phyloP scores from a whole-genome alignment of 2,797 vertebrate genomes.

The Falco biarmicus region DNA sequence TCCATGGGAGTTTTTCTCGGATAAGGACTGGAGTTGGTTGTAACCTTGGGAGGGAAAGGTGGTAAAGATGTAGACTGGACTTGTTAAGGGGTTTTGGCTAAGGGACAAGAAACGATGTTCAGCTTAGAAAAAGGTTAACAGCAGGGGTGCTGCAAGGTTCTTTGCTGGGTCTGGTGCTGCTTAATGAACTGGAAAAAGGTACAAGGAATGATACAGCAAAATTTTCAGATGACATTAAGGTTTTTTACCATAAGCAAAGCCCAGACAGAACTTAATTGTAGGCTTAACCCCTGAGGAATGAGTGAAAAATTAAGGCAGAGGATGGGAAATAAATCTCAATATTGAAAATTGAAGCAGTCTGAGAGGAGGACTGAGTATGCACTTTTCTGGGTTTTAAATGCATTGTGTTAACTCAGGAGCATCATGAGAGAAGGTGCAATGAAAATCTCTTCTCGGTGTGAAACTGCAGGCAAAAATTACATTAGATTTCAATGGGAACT shows the following conservation, averaged over 20 bases:
- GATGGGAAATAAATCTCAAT: neutral
- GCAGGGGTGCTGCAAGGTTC: conserved; percentile 18
- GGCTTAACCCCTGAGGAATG: neutral
- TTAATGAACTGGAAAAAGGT: conserved; percentile 27
- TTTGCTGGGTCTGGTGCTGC: conserved; percentile 13
- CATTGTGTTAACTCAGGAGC: rapidly evolving
- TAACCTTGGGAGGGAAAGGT: neutral
- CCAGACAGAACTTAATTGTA: neutral
- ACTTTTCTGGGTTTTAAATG: neutral
- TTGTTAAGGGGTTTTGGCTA: neutral
- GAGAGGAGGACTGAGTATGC: neutral
- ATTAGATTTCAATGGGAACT: neutral
- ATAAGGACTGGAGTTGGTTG: neutral
- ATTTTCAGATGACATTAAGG: conserved; percentile 6
- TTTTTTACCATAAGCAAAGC: neutral
- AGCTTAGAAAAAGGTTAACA: conserved; percentile 7
- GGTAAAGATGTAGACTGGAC: neutral
- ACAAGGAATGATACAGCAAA: conserved; percentile 55
- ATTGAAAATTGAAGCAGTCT: neutral
- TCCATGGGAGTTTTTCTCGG: neutral
- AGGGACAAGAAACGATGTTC: neutral
- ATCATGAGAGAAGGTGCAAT: neutral
- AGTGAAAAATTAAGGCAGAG: neutral
- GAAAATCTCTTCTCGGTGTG: neutral
- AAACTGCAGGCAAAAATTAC: neutral